Percentiles rank a stretch among this genome's conserved stretches.
Evolutionary conservation across 2,113 vertebrate genomes (phyloP).

Genomic region (Prinia subflava): DNA sequence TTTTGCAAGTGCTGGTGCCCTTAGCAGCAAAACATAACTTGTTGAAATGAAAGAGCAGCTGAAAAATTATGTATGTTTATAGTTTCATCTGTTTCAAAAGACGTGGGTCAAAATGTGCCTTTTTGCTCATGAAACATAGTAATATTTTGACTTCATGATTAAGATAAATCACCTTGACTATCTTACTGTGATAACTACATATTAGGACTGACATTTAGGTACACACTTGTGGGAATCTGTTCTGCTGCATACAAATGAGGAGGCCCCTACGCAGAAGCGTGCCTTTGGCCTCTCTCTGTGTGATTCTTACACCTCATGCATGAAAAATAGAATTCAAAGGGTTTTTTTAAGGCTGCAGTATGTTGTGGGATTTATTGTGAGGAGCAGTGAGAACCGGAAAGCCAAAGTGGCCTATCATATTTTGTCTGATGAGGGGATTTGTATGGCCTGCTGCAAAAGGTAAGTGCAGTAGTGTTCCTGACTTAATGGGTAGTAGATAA

Average conservation of each 20-base stretch:
- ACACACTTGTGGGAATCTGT: not conserved
- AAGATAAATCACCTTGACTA: not conserved
- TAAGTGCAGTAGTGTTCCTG: not conserved
- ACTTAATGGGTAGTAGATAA: not conserved
- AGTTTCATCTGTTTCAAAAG: not conserved
- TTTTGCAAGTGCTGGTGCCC: not conserved
- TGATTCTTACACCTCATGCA: not conserved
- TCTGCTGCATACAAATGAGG: not conserved
- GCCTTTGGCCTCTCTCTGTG: not conserved
- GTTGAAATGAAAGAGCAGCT: not conserved
- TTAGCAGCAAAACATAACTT: not conserved
- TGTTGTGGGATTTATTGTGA: not conserved
- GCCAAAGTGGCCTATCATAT: not conserved
- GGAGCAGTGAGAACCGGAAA: not conserved
- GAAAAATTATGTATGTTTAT: not conserved
- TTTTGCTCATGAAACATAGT: not conserved
- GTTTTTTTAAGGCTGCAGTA: not conserved
- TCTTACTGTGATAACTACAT: not conserved
- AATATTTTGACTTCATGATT: not conserved
- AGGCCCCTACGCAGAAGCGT: not conserved
- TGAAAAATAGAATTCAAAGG: not conserved
- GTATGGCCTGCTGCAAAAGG: not conserved
- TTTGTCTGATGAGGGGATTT: not conserved
- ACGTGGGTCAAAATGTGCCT: not conserved
- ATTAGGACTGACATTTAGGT: not conserved